These are phyloP conservation scores for Barbus barbus DNA, from an alignment of 2,113 vertebrate genomes.

Conservation along the genomic window DNA sequence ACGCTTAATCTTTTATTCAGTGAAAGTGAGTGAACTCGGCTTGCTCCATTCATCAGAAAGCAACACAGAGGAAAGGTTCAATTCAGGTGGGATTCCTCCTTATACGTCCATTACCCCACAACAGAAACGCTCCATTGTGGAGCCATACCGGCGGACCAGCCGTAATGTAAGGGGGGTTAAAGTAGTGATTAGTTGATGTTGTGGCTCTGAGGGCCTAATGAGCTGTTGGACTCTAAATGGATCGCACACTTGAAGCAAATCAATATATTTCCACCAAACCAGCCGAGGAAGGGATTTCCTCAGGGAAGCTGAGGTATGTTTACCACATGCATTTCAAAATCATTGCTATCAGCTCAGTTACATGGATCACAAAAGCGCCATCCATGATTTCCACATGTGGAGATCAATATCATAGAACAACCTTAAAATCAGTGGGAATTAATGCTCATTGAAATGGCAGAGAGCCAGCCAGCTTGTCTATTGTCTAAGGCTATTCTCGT, in stretches of 20 bases:
- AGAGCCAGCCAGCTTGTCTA: background rate
- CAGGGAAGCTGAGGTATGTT: slow-evolving; percentile 15
- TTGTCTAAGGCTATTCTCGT: background rate
- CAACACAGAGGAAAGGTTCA: slow-evolving; percentile 26
- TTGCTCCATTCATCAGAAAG: slow-evolving; percentile 39
- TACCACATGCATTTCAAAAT: slow-evolving; percentile 28
- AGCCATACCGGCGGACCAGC: background rate
- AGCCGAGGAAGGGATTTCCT: slow-evolving; percentile 25
- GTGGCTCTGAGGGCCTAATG: slow-evolving; percentile 47
- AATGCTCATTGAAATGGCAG: background rate
- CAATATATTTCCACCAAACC: slow-evolving; percentile 40
- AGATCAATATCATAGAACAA: slow-evolving; percentile 31
- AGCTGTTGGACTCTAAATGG: slow-evolving; percentile 51
- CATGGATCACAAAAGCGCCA: slow-evolving; percentile 25
- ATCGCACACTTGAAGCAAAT: slow-evolving; percentile 55
- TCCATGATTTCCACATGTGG: background rate
- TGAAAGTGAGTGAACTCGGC: slow-evolving; percentile 38
- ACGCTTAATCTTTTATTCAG: slow-evolving; percentile 60
- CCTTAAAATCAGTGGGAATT: slow-evolving; percentile 30
- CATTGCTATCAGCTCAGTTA: slow-evolving; percentile 7
- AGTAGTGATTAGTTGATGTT: slow-evolving; percentile 47
- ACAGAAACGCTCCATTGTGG: background rate
- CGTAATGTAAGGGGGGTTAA: slow-evolving; percentile 22
- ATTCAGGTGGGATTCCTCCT: slow-evolving; percentile 19
- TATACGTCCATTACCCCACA: slow-evolving; percentile 7